Conservation (phyloP, 64 coral and sea anemone genomes). For the Astreopora myriophthalma region DNA sequence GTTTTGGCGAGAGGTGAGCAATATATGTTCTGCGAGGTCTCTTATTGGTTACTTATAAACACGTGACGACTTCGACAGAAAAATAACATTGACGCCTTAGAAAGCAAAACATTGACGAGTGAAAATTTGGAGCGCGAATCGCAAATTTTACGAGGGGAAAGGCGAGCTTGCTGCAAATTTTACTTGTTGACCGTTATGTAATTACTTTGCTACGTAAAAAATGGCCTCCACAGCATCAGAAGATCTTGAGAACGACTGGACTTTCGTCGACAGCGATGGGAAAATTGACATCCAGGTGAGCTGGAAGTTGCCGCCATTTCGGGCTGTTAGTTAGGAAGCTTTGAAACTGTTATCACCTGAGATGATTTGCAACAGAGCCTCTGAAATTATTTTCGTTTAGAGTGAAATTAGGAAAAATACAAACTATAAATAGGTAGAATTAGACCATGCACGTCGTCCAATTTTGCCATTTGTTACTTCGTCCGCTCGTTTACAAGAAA, state of each 20-base stretch:
- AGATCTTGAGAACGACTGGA: conserved; percentile 45
- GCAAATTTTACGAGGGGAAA: neutral
- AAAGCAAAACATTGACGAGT: neutral
- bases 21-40: neutral
- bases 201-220: neutral
- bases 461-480: neutral
- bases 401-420: neutral
- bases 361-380: neutral
- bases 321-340: neutral
- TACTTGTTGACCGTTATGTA: neutral
- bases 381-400: neutral
- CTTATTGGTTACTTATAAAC: neutral
- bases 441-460: neutral
- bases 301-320: neutral
- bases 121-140: neutral
- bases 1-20: neutral
- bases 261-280: conserved; percentile 36
- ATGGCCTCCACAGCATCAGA: conserved; percentile 3
- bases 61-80: neutral
- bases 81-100: neutral
- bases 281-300: conserved; percentile 28
- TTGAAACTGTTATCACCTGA: neutral
- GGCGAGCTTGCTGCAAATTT: neutral
- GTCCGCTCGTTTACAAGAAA: too few species aligned
- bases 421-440: neutral